Conservation (phyloP, 2,113 vertebrate species). For the Clarias macrocephalus region DNA sequence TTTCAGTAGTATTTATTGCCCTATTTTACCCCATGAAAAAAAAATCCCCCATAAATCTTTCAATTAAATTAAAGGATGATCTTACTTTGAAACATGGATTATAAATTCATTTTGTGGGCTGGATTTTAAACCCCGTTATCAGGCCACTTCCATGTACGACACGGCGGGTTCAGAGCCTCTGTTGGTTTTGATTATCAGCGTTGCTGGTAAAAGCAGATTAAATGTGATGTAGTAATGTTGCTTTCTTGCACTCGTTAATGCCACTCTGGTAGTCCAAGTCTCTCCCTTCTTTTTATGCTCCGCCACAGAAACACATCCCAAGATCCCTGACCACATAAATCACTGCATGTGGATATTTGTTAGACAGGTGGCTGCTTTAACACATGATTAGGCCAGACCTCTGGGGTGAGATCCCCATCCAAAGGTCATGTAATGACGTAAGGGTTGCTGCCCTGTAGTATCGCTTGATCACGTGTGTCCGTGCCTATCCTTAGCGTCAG, state of each 20-base stretch:
- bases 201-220: neutral
- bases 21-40: neutral
- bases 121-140: neutral
- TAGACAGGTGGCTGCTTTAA: neutral
- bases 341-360: neutral
- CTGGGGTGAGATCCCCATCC: neutral
- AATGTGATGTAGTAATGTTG: no score
- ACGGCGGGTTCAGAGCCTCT: neutral
- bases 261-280: neutral
- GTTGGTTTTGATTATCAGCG: neutral
- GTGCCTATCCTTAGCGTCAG: neutral
- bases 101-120: neutral
- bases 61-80: neutral
- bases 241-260: neutral
- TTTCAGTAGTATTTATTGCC: neutral
- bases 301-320: neutral
- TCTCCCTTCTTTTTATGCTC: neutral
- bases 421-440: neutral
- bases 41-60: neutral
- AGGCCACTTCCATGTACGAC: neutral
- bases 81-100: neutral
- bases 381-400: neutral
- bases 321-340: slow-evolving; percentile 18
- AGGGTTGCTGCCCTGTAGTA: neutral
- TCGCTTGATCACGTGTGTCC: neutral